These are phyloP conservation scores for Sminthurinus aureus DNA, from an alignment of 2,888 invertebrate genomes.

Conservation along the genomic window DNA sequence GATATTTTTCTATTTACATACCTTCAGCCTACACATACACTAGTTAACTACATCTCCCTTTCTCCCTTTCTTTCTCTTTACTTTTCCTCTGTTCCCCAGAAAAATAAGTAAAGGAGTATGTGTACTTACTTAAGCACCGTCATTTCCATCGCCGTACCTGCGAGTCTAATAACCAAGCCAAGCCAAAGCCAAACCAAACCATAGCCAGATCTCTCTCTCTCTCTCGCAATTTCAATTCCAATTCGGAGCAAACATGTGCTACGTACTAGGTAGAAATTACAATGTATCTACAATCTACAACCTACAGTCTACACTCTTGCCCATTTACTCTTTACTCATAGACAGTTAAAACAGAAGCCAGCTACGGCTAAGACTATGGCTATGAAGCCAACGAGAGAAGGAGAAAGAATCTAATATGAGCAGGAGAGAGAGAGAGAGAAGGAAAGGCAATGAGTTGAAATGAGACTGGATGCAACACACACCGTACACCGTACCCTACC, in stretches of 20 bases:
- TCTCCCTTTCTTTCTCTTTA: not conserved
- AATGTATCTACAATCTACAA: no score
- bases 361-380: not conserved
- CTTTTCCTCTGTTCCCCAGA: not conserved
- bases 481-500: not conserved
- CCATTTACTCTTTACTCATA: not conserved
- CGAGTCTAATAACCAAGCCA: not conserved
- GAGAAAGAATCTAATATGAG: not conserved
- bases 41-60: slow-evolving; percentile 24
- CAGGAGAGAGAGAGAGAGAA: not conserved
- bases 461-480: slow-evolving; percentile 8
- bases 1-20: slow-evolving; percentile 28
- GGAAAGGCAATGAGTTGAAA: slow-evolving; percentile 25
- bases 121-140: no score
- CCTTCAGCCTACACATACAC: slow-evolving; percentile 28
- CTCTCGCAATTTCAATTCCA: not conserved
- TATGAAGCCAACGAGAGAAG: slow-evolving; percentile 4
- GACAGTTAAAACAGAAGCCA: not conserved
- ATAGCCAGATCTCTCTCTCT: slow-evolving; percentile 6
- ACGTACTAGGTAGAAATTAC: no score
- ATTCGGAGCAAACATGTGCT: not conserved
- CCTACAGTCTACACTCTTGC: no score
- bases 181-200: not conserved
- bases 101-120: no score
- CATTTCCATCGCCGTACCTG: no score